A percentile compares a stretch with the other conserved stretches of the same genome.
Evolutionary conservation across 2,888 invertebrate genomes (phyloP).

Genomic region (Entomobrya multifasciata): DNA sequence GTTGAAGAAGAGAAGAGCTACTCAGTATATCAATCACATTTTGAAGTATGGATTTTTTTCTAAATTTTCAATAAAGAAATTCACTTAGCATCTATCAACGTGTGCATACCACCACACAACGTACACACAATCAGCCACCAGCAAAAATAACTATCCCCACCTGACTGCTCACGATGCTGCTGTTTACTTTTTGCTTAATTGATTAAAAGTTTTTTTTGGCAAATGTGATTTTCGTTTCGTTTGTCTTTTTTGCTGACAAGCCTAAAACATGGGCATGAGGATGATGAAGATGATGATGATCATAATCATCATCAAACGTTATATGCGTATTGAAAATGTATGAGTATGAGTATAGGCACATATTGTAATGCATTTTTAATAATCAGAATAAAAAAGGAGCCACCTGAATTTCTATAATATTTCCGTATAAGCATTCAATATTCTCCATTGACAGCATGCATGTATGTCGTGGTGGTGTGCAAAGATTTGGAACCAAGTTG

Average conservation of each 20-base stretch:
- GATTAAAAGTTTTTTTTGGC: slow-evolving; percentile 65
- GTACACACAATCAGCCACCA: slow-evolving; percentile 54
- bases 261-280: slow-evolving; percentile 36
- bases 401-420: too few species aligned
- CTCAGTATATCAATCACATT: slow-evolving; percentile 76
- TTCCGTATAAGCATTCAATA: too few species aligned
- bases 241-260: slow-evolving; percentile 59
- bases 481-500: background rate
- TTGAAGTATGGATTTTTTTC: slow-evolving; percentile 72
- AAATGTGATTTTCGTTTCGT: slow-evolving; percentile 60
- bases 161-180: slow-evolving; percentile 53
- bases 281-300: slow-evolving; percentile 5
- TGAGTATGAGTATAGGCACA: too few species aligned
- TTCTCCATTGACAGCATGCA: too few species aligned
- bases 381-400: too few species aligned
- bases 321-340: background rate
- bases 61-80: slow-evolving; percentile 71
- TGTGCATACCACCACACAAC: slow-evolving; percentile 52
- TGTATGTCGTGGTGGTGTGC: too few species aligned
- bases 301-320: background rate
- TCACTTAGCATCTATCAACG: slow-evolving; percentile 62
- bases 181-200: slow-evolving; percentile 64
- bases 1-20: slow-evolving; percentile 60
- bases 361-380: too few species aligned
- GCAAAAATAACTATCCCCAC: slow-evolving; percentile 55